Evolutionary conservation across 2,113 vertebrate species (phyloP), one percentile per base, ranked within the genome.

Genomic region (Tragelaphus buxtoni): DNA sequence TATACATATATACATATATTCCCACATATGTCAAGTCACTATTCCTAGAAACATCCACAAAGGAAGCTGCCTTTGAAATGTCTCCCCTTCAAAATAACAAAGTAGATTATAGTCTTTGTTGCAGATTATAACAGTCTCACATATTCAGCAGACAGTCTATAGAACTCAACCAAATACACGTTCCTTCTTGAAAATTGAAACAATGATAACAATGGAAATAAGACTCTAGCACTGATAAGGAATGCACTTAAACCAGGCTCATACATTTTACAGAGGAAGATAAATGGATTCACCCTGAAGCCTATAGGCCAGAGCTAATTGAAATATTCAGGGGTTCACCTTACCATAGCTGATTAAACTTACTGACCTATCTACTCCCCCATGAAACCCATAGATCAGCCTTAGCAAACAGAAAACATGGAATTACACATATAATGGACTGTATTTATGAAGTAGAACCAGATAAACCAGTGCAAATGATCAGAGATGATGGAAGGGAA

Each of bases 11-110:
- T 11, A 58, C 10, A 56, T 18, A 69, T 5, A 87, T 55, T 81
- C 49, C 77, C 32, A 82, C 30, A 92, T 58, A 90, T 93, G 86
- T 87, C 87, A 93, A 94, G 58, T 93, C 28, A 96, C 84, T 76
- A 49, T 96, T 97, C 74, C 84, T 90, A 96, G 79, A 97, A 96
- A 82, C n/a, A 97, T 65, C 80, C 72, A 89, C 87, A 47, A 93
- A 94, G 47, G 60, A 93, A 95, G 39, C 14, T 97, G 39, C 49
- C 87, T 93, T 96, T 96, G 79, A 82, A 86, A 88, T 60, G 20
- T 72, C 69, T 93, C 61, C 49, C 86, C 61, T 76, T 82, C 56
- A 84, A 60, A 96, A 89, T 83, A 80, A 94, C n/a, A 90, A 63
- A 97, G 35, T 83, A 86, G 42, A 53, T 91, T 82, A 81, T 35